A percentile compares a stretch with the other conserved stretches of the same genome.
phyloP scores from a whole-genome alignment of 2,888 invertebrate genomes.

The Lucinisca nassula region DNA sequence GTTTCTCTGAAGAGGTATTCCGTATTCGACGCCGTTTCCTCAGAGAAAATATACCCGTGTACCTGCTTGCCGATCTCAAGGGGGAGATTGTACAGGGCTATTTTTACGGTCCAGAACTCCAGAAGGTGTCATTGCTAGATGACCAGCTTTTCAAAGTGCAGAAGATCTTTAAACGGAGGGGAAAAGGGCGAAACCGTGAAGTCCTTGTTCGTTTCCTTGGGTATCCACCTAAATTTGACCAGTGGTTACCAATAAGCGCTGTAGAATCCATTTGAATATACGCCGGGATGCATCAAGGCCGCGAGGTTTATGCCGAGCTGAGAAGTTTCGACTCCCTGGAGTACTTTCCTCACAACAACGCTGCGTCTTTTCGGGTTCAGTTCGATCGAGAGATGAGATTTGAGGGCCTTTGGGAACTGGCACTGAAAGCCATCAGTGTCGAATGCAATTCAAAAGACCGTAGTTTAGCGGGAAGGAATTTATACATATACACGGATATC shows the following conservation, averaged over 20 bases:
- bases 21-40: neutral
- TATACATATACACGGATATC: too few species aligned
- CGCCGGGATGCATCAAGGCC: neutral
- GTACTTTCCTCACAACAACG: neutral
- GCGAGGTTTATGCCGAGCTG: neutral
- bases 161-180: neutral
- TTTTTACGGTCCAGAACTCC: constrained; percentile 15
- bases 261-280: neutral
- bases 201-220: neutral
- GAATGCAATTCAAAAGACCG: neutral
- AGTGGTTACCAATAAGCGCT: neutral
- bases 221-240: neutral
- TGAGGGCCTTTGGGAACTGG: neutral
- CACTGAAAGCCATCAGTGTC: neutral
- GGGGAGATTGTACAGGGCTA: neutral
- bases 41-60: constrained; percentile 7
- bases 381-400: neutral
- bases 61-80: neutral
- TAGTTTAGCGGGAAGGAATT: neutral
- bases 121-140: neutral
- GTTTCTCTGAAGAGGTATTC: constrained; percentile 14
- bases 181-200: neutral
- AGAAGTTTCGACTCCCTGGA: neutral
- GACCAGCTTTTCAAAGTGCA: neutral
- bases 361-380: neutral